These are phyloP conservation scores for Corythoichthys haematopterus DNA, from an alignment of 2,113 vertebrate species.

Conservation along the genomic window DNA sequence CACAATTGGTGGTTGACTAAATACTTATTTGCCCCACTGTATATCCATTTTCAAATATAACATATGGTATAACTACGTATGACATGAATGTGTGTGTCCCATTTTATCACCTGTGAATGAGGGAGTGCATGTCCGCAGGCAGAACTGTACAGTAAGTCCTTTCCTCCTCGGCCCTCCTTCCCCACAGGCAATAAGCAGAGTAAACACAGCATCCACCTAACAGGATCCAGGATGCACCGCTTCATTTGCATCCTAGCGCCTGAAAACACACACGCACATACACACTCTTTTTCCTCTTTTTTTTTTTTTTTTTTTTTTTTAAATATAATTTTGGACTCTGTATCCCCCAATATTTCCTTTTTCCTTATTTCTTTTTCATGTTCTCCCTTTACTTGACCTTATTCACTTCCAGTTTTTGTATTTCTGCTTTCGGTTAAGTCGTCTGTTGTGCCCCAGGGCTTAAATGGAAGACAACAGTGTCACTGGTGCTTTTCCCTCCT, in stretches of 20 bases:
- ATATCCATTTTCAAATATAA: background rate
- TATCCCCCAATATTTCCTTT: background rate
- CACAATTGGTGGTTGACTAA: too few species aligned
- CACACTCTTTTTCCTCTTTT: background rate
- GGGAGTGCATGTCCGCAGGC: slow-evolving; percentile 37
- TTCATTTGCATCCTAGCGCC: slow-evolving; percentile 65
- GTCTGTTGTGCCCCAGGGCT: slow-evolving; percentile 40
- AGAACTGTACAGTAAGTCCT: slow-evolving; percentile 41
- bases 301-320: background rate
- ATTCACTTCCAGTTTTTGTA: background rate
- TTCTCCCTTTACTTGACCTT: background rate
- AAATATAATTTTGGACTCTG: background rate
- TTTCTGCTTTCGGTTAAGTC: background rate
- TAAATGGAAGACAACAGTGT: slow-evolving; percentile 23
- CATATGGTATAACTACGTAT: background rate
- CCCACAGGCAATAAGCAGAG: slow-evolving; percentile 57
- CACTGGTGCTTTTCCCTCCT: background rate
- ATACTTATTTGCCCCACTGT: too few species aligned
- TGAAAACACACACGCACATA: slow-evolving; percentile 36
- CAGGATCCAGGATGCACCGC: slow-evolving; percentile 70
- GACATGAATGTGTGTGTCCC: slow-evolving; percentile 7
- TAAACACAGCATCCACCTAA: slow-evolving; percentile 62
- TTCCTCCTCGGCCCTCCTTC: slow-evolving; percentile 30
- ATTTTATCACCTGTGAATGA: slow-evolving; percentile 4
- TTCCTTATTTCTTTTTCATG: background rate